Evolutionary conservation across 2,888 invertebrate genomes (phyloP).

Genomic region (Ganaspis brasiliensis): DNA sequence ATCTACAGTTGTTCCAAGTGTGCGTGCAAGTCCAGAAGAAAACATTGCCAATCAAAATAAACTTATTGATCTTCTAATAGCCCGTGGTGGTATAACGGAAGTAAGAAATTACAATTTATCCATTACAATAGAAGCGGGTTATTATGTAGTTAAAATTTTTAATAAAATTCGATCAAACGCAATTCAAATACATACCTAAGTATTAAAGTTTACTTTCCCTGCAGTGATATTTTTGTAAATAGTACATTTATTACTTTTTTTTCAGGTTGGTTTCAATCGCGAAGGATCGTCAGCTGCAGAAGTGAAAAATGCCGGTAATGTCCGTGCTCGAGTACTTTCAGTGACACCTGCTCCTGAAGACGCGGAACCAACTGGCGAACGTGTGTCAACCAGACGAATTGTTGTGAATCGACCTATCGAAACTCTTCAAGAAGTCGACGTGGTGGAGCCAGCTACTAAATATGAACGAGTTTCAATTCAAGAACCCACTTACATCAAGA

Average conservation of each 20-base stretch:
- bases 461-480: constrained; percentile 83
- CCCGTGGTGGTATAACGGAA: constrained; percentile 79
- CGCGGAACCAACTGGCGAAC: constrained; percentile 82
- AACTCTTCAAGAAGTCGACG: constrained; percentile 84
- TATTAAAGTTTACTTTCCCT: too few species aligned
- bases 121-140: too few species aligned
- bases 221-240: too few species aligned
- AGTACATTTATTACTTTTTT: too few species aligned
- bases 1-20: constrained; percentile 72
- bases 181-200: too few species aligned
- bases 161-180: too few species aligned
- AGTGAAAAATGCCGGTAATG: constrained; percentile 80
- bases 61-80: constrained; percentile 82
- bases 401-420: constrained; percentile 85
- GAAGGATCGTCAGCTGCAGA: constrained; percentile 71
- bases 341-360: constrained; percentile 83
- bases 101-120: constrained; percentile 57
- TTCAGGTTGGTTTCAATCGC: constrained; percentile 76
- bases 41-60: constrained; percentile 80
- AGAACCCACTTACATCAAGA: constrained; percentile 82
- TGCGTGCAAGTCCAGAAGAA: constrained; percentile 75
- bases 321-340: constrained; percentile 83
- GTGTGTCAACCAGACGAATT: constrained; percentile 83
- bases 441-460: constrained; percentile 84
- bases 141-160: too few species aligned